Conservation (phyloP, 2,113 vertebrate species). For the Maylandia zebra region DNA sequence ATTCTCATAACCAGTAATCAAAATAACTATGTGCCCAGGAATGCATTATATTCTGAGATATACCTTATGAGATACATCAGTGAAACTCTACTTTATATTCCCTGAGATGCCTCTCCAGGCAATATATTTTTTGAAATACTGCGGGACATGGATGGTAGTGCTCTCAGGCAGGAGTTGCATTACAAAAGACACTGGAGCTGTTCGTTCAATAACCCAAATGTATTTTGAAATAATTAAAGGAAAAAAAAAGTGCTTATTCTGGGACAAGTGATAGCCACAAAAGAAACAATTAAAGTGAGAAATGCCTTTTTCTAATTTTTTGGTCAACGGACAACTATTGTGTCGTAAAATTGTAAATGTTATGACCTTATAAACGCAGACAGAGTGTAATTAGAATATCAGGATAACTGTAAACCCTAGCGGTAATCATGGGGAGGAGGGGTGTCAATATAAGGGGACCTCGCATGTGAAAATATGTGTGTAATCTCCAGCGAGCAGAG, state of each 20-base stretch:
- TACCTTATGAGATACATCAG: slow-evolving; percentile 15
- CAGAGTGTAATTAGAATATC: slow-evolving; percentile 40
- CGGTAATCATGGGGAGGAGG: slow-evolving; percentile 20
- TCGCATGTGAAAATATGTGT: neutral
- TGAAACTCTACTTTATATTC: neutral
- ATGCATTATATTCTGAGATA: neutral
- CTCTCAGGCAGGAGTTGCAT: neutral
- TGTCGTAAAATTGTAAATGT: slow-evolving; percentile 29
- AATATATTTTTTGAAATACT: neutral
- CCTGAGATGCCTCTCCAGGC: neutral
- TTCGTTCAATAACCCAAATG: neutral
- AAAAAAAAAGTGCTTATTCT: neutral
- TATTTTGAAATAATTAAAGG: slow-evolving; percentile 3
- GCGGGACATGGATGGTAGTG: neutral
- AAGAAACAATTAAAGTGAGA: slow-evolving; percentile 1
- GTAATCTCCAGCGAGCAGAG: slow-evolving; percentile 2
- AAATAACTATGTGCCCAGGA: slow-evolving; percentile 12
- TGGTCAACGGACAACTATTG: slow-evolving; percentile 35
- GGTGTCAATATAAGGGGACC: neutral
- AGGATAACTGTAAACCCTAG: slow-evolving; percentile 35
- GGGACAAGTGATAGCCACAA: neutral
- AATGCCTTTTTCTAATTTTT: slow-evolving; percentile 9
- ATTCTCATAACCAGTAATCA: slow-evolving; percentile 3
- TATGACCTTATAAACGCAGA: slow-evolving; percentile 35
- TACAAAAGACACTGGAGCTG: neutral